Conservation (phyloP, 2,888 invertebrate species). For the Coelopa pilipes region DNA sequence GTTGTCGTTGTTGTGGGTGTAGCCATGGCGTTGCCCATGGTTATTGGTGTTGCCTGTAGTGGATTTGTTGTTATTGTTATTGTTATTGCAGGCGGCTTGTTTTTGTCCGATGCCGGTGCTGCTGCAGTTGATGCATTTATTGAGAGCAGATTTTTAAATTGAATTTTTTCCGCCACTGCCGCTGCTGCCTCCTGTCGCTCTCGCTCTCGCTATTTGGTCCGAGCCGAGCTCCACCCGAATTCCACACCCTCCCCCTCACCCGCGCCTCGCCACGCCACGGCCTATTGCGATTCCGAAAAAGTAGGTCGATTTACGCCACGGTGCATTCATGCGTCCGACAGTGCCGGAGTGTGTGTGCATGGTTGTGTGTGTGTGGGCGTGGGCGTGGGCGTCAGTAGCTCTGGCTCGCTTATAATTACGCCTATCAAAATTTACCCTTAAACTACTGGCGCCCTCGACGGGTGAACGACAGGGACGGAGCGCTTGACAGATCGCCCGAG, state of each 20-base stretch:
- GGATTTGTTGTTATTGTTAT: not conserved
- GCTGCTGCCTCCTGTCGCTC: no score
- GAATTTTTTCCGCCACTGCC: conserved; percentile 8
- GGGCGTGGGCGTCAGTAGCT: conserved; percentile 5
- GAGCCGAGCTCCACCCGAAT: no score
- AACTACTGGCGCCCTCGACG: no score
- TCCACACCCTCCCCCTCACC: not conserved
- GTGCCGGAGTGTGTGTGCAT: not conserved
- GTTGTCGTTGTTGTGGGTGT: conserved; percentile 22
- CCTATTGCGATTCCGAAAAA: not conserved
- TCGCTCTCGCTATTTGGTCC: no score
- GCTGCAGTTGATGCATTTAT: conserved; percentile 23
- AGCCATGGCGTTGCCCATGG: conserved; percentile 18
- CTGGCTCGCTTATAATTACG: conserved; percentile 5
- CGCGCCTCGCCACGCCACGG: not conserved
- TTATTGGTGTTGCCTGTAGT: conserved; percentile 22
- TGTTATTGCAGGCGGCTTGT: not conserved
- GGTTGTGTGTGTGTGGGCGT: conserved; percentile 7
- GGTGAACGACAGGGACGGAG: no score
- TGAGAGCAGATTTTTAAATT: conserved; percentile 30
- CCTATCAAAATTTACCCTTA: no score
- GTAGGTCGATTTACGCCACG: conserved; percentile 18
- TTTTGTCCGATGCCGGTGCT: conserved; percentile 13
- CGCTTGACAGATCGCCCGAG: no score
- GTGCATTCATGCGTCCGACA: not conserved